Evolutionary conservation across 2,888 invertebrate genomes (phyloP).

Genomic region (Amblyjoppa fuscipennis): DNA sequence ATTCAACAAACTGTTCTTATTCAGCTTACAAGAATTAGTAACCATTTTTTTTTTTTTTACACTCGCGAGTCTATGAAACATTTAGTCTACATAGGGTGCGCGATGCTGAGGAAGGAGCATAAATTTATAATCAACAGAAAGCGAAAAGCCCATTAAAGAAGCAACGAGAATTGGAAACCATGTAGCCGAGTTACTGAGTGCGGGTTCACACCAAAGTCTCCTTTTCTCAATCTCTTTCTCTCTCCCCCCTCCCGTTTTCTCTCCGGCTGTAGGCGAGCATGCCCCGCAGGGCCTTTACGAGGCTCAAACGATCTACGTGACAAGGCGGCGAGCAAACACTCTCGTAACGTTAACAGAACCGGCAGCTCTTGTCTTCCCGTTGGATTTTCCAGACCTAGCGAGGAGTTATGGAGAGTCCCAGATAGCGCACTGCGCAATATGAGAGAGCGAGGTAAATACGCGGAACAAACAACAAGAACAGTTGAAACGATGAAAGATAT

Average conservation of each 20-base stretch:
- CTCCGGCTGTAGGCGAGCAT: conserved; percentile 20
- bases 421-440: conserved; percentile 26
- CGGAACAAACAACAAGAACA: background rate
- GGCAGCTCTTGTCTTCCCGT: conserved; percentile 47
- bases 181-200: background rate
- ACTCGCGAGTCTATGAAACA: background rate
- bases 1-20: background rate
- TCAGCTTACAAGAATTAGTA: background rate
- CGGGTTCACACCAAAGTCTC: background rate
- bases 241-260: background rate
- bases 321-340: conserved; percentile 61
- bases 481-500: background rate
- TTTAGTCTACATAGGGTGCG: background rate
- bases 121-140: background rate
- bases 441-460: background rate
- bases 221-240: background rate
- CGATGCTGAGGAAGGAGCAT: background rate
- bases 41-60: background rate
- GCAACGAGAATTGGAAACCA: background rate
- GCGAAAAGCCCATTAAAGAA: conserved; percentile 22
- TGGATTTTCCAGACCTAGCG: conserved; percentile 19
- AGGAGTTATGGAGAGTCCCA: conserved; percentile 50
- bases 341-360: conserved; percentile 39
- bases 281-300: conserved; percentile 55
- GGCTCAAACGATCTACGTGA: conserved; percentile 66